Base-by-base conservation (phyloP, 2,797 vertebrate species). In the Thunnus albacares region DNA sequence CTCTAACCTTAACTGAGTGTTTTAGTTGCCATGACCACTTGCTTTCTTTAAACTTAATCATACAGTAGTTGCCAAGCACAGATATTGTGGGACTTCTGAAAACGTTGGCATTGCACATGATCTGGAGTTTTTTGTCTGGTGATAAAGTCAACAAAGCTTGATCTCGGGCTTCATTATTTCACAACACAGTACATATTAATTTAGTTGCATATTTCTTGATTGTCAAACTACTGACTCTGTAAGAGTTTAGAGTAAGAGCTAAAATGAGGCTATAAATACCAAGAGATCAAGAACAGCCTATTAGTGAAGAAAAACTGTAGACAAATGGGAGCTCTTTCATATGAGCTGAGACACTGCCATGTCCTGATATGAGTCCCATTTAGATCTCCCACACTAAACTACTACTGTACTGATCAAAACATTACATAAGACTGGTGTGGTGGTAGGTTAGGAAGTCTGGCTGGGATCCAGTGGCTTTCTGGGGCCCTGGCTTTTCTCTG, bases 401-500 rank as follows among this genome's bases (percentile, higher is more conserved):
- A 63, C 80, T 80, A 87, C 85, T 84, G 90, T 79, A 71, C 79
- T 79, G 88, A 93, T 91, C 83, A 90, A 89, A 93, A 86, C 93
- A 92, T 95, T 92, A 89, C 92, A 93, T 93, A 93, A 92, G 83
- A 74, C 79, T 85, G 83, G 81, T 87, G 93, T 82, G 89, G 88
- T 81, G 80, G 82, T 84, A 80, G 90, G 83, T 82, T 86, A 83
- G 89, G 87, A 86, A 82, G 88, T 86, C 87, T 94, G 92, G 91
- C 93, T 51, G 64, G 43, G 60, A 81, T 92, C 91, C 93, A 92
- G 85, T 74, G 86, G 88, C 80, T 90, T 91, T 93, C 88, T 86
- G 83, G 88, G 85, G 90, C 87, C 86, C 90, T 93, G 93, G 84
- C 83, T 94, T 94, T 88, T 92, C 90, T 94, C 93, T 94, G 93